Percentiles rank a stretch among this genome's conserved stretches.
phyloP scores from a whole-genome alignment of 2,888 invertebrate species.

The Melanostoma scalare region DNA sequence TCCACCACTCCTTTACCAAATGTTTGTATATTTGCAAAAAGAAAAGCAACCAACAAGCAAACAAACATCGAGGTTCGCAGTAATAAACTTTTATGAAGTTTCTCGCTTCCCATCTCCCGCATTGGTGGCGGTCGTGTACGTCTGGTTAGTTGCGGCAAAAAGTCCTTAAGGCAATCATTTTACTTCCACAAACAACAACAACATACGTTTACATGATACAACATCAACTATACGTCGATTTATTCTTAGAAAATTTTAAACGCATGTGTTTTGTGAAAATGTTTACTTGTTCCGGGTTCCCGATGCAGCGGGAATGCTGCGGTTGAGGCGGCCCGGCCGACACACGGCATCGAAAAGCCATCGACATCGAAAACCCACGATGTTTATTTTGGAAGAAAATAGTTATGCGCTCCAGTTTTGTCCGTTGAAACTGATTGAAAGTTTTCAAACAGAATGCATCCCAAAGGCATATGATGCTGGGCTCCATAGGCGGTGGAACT shows the following conservation, averaged over 20 bases:
- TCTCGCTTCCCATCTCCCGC: background rate
- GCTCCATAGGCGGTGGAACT: slow-evolving; percentile 11
- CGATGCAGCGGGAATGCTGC: slow-evolving; percentile 5
- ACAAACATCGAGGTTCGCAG: slow-evolving; percentile 35
- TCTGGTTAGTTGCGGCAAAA: slow-evolving; percentile 12
- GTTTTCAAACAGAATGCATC: slow-evolving; percentile 27
- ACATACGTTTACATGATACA: background rate
- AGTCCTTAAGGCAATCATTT: slow-evolving; percentile 31
- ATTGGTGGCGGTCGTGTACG: no score
- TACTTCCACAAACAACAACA: background rate
- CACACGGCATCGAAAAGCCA: slow-evolving; percentile 14
- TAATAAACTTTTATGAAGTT: slow-evolving; percentile 52
- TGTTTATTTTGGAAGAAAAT: slow-evolving; percentile 47
- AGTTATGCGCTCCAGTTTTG: slow-evolving; percentile 53
- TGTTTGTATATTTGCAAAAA: slow-evolving; percentile 5
- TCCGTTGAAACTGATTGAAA: slow-evolving; percentile 25
- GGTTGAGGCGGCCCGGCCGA: slow-evolving; percentile 1
- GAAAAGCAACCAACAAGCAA: background rate
- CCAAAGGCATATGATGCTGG: slow-evolving; percentile 13
- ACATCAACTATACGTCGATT: no score
- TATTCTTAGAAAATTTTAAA: no score
- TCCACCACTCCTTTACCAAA: background rate
- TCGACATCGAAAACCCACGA: slow-evolving; percentile 13
- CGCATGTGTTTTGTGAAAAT: no score
- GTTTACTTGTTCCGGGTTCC: slow-evolving; percentile 22